A percentile compares a stretch with the other conserved stretches of the same genome.
phyloP scores from a whole-genome alignment of 1,140 invertebrate genomes.

The Charaxes varanes region DNA sequence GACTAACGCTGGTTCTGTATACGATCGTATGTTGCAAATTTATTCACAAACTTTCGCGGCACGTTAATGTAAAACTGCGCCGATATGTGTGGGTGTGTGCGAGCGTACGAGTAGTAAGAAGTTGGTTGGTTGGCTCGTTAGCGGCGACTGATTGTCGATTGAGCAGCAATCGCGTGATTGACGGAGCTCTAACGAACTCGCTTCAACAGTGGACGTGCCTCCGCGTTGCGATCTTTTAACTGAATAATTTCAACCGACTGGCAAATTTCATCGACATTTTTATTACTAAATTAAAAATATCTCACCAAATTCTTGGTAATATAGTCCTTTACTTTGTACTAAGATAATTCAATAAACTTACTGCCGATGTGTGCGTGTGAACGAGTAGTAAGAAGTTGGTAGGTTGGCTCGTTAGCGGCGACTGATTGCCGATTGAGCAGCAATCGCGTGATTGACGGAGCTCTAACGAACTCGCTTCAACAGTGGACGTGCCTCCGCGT shows the following conservation, averaged over 20 bases:
- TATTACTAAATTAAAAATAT: too few relatives aligned
- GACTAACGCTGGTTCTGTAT: too few relatives aligned
- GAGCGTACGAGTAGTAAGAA: slow-evolving; percentile 49
- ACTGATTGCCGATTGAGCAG: slow-evolving; percentile 2
- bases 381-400: neutral
- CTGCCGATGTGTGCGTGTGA: slow-evolving; percentile 1
- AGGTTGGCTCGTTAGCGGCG: slow-evolving; percentile 4
- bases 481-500: slow-evolving; percentile 4
- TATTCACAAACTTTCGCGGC: too few relatives aligned
- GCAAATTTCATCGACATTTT: slow-evolving; percentile 6
- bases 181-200: slow-evolving; percentile 72
- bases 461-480: slow-evolving; percentile 5
- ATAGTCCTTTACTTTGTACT: neutral
- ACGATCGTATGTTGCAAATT: too few relatives aligned
- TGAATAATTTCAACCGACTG: slow-evolving; percentile 14
- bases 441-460: slow-evolving; percentile 3
- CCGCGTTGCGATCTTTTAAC: slow-evolving; percentile 29
- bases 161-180: slow-evolving; percentile 74
- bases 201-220: slow-evolving; percentile 65
- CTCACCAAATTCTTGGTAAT: too few relatives aligned
- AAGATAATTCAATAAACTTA: too few relatives aligned
- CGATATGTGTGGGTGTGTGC: slow-evolving; percentile 37
- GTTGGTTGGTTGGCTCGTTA: slow-evolving; percentile 66
- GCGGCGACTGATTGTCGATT: slow-evolving; percentile 72
- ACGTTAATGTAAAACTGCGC: too few relatives aligned